These are phyloP conservation scores for Pelecanus crispus DNA, from an alignment of 2,113 vertebrate species.

Conservation along the genomic window DNA sequence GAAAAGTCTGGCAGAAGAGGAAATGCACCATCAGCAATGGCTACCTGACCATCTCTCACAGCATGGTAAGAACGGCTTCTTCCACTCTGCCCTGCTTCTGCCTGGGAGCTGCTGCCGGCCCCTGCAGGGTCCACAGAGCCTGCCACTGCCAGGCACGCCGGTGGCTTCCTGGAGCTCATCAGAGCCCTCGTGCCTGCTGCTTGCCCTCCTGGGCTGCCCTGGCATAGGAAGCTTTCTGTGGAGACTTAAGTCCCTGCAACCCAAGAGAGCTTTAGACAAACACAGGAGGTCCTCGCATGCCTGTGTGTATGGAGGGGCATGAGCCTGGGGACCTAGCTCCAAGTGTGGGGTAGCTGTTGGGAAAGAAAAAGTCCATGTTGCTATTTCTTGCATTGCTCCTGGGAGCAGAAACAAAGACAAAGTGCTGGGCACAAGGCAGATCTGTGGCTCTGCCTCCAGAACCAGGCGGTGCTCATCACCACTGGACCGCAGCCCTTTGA, in stretches of 20 bases:
- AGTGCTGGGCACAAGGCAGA: not conserved
- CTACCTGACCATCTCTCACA: constrained; percentile 75
- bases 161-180: not conserved
- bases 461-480: not conserved
- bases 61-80: constrained; percentile 52
- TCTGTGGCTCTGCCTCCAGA: not conserved
- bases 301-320: not conserved
- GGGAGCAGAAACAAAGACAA: not conserved
- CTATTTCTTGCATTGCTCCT: not conserved
- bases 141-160: not conserved
- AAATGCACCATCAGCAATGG: constrained; percentile 72
- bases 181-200: not conserved
- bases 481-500: not conserved
- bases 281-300: not conserved
- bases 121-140: not conserved
- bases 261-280: not conserved
- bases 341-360: not conserved
- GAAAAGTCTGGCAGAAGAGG: constrained; percentile 78
- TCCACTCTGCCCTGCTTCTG: not conserved
- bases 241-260: not conserved
- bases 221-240: not conserved
- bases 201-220: not conserved
- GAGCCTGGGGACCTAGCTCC: not conserved
- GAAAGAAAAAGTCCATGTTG: not conserved
- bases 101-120: not conserved